Percentiles rank a stretch among this genome's conserved stretches.
Conservation (phyloP, 2,113 vertebrate species). For the Vidua macroura region DNA sequence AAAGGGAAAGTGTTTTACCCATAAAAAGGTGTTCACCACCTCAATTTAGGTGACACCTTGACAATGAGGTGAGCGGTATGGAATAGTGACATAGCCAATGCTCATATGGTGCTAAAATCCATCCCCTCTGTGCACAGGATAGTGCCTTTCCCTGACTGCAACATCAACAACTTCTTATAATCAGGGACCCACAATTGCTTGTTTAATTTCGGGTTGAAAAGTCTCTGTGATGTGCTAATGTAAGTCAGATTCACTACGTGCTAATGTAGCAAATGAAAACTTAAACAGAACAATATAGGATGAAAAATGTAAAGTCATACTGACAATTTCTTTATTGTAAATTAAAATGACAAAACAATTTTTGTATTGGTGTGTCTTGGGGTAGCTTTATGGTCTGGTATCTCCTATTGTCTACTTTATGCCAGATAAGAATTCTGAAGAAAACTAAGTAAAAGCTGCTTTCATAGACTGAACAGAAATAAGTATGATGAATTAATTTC, state of each 20-base stretch:
- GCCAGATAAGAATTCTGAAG: neutral
- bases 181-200: neutral
- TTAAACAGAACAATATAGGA: neutral
- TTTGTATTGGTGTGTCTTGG: neutral
- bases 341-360: neutral
- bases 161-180: neutral
- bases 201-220: neutral
- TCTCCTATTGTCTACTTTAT: neutral
- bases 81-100: neutral
- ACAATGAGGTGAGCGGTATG: neutral
- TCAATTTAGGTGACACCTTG: neutral
- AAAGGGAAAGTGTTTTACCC: neutral
- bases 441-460: neutral
- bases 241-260: neutral
- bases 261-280: neutral
- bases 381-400: accelerated
- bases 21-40: neutral
- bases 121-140: neutral
- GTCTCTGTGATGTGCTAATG: neutral
- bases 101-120: neutral
- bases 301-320: neutral
- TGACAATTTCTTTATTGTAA: neutral
- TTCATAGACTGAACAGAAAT: neutral
- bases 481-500: neutral
- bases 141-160: neutral